Evolutionary conservation across 2,113 vertebrate species (phyloP), one percentile per base, ranked within the genome.

Genomic region (Manacus vitellinus): DNA sequence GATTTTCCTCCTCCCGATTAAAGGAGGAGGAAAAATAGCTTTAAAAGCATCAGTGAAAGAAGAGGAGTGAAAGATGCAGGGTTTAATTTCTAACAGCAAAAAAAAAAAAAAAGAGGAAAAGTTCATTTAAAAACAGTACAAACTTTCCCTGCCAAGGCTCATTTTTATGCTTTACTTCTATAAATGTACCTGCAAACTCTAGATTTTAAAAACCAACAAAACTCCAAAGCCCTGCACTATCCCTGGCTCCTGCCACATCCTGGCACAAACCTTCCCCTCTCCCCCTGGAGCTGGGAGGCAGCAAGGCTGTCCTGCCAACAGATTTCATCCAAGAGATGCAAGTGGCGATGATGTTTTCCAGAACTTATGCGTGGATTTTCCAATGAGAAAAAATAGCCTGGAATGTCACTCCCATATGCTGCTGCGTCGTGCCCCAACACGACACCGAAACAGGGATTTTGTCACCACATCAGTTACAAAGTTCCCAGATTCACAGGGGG

Each of bases 331-430:
- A 80, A 33, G 41, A 59, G 89, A 92, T 90, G 58, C 61, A 91
- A 92, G 91, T 63, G 86, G 77, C 73, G 46, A 1, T 52, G 86
- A 89, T 71, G 72, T 43, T 89, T 92, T 87, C 91, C 94, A 95
- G 93, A 77, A 44, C 65, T 55, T 47, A 24, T 1, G 73, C 80
- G 61, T 91, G 83, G 83, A 87, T 91, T 94, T 94, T 81, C 62
- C 83, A 94, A 41, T 6, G 35, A 62, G 43, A 78, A 89, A 94
- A 91, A 86, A 79, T 47, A 94, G 80, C 65, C 22, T 65, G 79
- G 58, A 73, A 81, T 54, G 65, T 66, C 76, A 62, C 62, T 58
- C 23, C 28, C 41, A 44, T 27, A 35, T 51, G 52, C 30, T 8
- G 74, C n/a, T 4, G 5, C 3, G 0, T 44, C 0, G 0, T 54